These are phyloP conservation scores for Apamea epomidion DNA, from an alignment of 2,888 invertebrate genomes.

Conservation along the genomic window DNA sequence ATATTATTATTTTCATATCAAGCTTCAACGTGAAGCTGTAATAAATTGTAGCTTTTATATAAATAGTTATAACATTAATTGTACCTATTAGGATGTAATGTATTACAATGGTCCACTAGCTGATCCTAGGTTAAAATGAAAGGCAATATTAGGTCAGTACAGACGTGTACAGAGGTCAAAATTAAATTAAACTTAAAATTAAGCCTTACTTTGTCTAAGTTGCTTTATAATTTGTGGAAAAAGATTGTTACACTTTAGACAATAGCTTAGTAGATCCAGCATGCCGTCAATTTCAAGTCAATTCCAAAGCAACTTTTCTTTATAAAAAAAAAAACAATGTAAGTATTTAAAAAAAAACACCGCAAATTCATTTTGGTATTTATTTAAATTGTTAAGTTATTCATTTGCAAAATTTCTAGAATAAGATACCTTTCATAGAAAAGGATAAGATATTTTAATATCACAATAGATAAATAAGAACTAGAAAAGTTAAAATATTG, in stretches of 20 bases:
- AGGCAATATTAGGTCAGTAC: slow-evolving; percentile 53
- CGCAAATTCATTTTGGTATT: slow-evolving; percentile 23
- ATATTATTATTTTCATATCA: slow-evolving; percentile 40
- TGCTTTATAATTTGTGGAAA: not conserved
- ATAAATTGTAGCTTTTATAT: slow-evolving; percentile 69
- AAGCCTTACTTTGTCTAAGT: slow-evolving; percentile 13
- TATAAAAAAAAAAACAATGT: not conserved
- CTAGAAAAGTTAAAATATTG: slow-evolving; percentile 19
- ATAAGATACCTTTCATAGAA: slow-evolving; percentile 34
- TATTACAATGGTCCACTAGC: slow-evolving; percentile 65
- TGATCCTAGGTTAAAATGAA: slow-evolving; percentile 43
- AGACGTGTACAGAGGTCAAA: slow-evolving; percentile 32
- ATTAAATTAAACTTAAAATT: slow-evolving; percentile 32
- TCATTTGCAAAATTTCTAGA: slow-evolving; percentile 27
- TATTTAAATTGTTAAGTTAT: slow-evolving; percentile 30
- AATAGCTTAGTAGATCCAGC: not conserved
- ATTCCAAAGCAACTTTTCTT: slow-evolving; percentile 7
- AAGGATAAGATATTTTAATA: slow-evolving; percentile 52
- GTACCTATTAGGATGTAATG: slow-evolving; percentile 46
- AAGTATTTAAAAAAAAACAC: not conserved
- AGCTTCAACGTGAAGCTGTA: slow-evolving; percentile 52
- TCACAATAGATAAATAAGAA: slow-evolving; percentile 54
- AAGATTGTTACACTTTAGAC: not conserved
- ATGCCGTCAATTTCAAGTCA: slow-evolving; percentile 21
- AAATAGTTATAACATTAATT: slow-evolving; percentile 41